phyloP scores from a whole-genome alignment of 2,888 invertebrate species.

The Meliscaeva auricollis region DNA sequence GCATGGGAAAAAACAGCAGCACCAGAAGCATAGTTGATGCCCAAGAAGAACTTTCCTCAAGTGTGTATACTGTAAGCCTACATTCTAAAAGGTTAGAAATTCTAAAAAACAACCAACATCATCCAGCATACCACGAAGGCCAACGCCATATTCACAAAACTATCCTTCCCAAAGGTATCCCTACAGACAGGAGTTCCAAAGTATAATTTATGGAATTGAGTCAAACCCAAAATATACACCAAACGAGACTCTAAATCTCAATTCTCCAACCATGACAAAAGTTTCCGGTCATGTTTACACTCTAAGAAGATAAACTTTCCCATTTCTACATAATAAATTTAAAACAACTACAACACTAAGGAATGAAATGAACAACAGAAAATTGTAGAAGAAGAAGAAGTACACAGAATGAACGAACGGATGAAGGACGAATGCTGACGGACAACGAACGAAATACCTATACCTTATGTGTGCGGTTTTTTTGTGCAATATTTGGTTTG shows the following conservation, averaged over 20 bases:
- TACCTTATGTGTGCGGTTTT: slow-evolving; percentile 35
- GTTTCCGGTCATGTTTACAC: slow-evolving; percentile 74
- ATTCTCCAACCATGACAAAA: slow-evolving; percentile 64
- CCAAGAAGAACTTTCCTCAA: no score
- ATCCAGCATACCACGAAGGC: no score
- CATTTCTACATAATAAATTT: slow-evolving; percentile 59
- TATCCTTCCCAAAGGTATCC: slow-evolving; percentile 24
- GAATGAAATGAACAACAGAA: no score
- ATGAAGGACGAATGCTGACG: background rate
- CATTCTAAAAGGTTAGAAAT: no score
- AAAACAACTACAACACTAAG: background rate
- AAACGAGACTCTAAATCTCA: slow-evolving; percentile 57
- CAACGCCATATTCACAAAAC: slow-evolving; percentile 2
- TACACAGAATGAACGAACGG: background rate
- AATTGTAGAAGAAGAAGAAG: background rate
- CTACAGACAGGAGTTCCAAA: background rate
- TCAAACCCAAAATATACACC: slow-evolving; percentile 57
- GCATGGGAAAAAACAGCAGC: no score
- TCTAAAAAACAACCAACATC: no score
- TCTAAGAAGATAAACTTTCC: slow-evolving; percentile 71
- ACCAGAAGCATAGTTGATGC: no score
- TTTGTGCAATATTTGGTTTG: slow-evolving; percentile 50
- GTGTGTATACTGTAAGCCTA: no score
- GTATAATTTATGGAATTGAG: background rate
- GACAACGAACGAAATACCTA: background rate